Evolutionary conservation across 2,888 invertebrate genomes (phyloP).

Genomic region (Iselma pallidipennis): DNA sequence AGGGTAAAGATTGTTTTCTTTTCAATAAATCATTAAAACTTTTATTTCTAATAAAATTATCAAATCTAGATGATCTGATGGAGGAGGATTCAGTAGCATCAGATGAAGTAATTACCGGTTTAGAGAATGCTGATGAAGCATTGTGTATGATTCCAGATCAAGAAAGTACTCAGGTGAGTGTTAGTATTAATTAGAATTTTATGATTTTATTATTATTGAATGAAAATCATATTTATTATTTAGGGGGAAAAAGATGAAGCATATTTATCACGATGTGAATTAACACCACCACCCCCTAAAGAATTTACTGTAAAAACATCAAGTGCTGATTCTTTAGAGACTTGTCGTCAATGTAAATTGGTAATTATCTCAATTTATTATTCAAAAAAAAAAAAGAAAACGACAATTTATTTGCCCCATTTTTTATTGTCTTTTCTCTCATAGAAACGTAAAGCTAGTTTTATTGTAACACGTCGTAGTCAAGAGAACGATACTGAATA

Average conservation of each 20-base stretch:
- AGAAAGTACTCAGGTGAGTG: constrained; percentile 62
- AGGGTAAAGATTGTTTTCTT: too few relatives aligned
- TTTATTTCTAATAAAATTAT: background rate
- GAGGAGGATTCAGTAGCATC: constrained; percentile 44
- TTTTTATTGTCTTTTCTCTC: constrained; percentile 23
- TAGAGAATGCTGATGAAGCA: constrained; percentile 67
- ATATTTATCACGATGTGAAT: constrained; percentile 25
- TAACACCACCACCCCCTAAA: constrained; percentile 40
- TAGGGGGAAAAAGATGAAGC: constrained; percentile 67
- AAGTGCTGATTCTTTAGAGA: constrained; percentile 37
- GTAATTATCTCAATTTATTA: constrained; percentile 35
- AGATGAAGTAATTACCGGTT: constrained; percentile 35
- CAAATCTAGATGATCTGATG: constrained; percentile 36
- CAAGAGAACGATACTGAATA: constrained; percentile 58
- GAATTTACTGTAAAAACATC: constrained; percentile 23
- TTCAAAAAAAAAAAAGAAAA: background rate
- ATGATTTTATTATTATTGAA: background rate
- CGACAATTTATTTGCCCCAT: constrained; percentile 4
- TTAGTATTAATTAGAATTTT: constrained; percentile 1
- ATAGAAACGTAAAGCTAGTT: constrained; percentile 54
- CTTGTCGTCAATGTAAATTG: constrained; percentile 58
- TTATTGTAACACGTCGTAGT: constrained; percentile 40
- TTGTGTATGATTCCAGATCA: constrained; percentile 70
- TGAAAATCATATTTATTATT: background rate
- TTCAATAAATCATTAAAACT: constrained; percentile 28